Evolutionary conservation across 2,888 invertebrate genomes (phyloP), one percentile per base, ranked within the genome.

Genomic region (Habroteleia sp.): DNA sequence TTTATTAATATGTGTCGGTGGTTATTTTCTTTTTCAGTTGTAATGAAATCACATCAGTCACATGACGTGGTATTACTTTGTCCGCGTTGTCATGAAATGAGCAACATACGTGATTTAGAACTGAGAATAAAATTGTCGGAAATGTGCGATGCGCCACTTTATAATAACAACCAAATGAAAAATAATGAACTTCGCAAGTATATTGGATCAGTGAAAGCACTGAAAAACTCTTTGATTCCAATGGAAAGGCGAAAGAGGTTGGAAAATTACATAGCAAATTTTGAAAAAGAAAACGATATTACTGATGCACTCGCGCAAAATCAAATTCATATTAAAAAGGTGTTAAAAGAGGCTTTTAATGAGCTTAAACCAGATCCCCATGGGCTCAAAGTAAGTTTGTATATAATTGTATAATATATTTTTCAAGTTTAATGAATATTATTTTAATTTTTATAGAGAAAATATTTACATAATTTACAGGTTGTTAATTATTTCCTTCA

Each of bases 1-100:
- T n/a, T n/a, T n/a, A n/a, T n/a, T n/a, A n/a, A n/a, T n/a, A n/a
- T n/a, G n/a, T n/a, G n/a, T n/a, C n/a, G n/a, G n/a, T n/a, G n/a
- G n/a, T n/a, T n/a, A n/a, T n/a, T n/a, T 20, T 20, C 3, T 7
- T 63, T 90, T 87, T 76, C 89, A 91, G 92, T 91, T 44, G 90
- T 93, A 31, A 92, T 95, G 92, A 96, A 96, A 85, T 92, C 94
- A 14, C 95, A 95, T 86, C 92, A 93, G 3, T 95, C 94, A 0
- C 96, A 96, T 87, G 96, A 96, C 88, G 92, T 95, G 39, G 88
- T 96, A 16, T 85, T 95, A 69, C 87, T 96, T 44, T 96, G 96
- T 86, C 89, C 91, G 29, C 66, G 81, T 0, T 96, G 96, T 83
- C 95, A 96, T 88, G 92, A 92, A 81, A 85, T 88, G 14, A 94